Percentiles rank a stretch among this genome's conserved stretches.
Evolutionary conservation across 2,113 vertebrate genomes (phyloP).

Genomic region (Ceuthmochares aereus): DNA sequence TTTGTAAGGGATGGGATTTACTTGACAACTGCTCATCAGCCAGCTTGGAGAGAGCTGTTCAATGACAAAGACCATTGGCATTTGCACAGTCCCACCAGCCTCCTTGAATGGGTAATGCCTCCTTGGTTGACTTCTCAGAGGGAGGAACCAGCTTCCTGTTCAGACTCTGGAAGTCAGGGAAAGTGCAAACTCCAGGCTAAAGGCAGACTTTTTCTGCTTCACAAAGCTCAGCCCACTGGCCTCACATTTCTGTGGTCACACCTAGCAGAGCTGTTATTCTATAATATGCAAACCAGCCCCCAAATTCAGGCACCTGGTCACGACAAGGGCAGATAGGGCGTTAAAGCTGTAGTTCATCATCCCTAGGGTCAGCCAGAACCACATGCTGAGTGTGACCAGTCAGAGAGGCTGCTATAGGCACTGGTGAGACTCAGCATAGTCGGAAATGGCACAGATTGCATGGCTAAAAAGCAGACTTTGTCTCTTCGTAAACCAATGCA

Average conservation of each 20-base stretch:
- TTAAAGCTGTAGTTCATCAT: background rate
- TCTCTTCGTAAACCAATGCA: background rate
- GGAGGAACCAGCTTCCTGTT: background rate
- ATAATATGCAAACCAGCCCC: background rate
- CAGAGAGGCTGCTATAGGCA: background rate
- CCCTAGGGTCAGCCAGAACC: background rate
- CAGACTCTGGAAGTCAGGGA: background rate
- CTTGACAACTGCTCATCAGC: background rate
- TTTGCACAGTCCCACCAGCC: background rate
- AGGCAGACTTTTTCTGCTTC: background rate
- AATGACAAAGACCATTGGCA: background rate
- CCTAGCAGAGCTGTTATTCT: background rate
- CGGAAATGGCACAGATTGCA: background rate
- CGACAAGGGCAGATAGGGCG: background rate
- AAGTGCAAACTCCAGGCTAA: background rate
- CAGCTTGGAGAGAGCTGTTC: background rate
- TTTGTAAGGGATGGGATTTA: background rate
- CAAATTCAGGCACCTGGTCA: background rate
- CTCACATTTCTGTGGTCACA: background rate
- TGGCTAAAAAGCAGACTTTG: background rate
- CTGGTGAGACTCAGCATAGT: too few species aligned
- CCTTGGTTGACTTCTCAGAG: background rate
- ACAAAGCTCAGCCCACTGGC: background rate
- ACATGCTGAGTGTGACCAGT: rapidly evolving
- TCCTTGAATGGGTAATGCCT: background rate